A percentile compares a stretch with the other conserved stretches of the same genome.
Evolutionary conservation across 2,797 vertebrate species (phyloP).

Genomic region (Alcedo atthis): DNA sequence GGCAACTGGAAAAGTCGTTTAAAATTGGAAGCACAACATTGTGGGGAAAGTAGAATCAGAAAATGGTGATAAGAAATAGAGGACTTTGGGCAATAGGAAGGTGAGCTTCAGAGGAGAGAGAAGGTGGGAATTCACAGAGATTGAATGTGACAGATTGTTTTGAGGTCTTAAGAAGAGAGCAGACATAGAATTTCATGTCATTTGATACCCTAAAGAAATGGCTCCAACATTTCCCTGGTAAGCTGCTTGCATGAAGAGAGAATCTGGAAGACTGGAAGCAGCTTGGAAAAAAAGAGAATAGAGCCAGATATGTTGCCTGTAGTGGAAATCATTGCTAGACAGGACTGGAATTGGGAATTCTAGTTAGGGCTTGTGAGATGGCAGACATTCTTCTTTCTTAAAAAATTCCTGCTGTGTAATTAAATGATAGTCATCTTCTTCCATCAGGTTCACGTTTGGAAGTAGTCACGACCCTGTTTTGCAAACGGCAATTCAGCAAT

Average conservation of each 20-base stretch:
- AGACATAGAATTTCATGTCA: not conserved
- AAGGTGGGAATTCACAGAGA: not conserved
- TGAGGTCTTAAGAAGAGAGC: not conserved
- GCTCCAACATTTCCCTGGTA: not conserved
- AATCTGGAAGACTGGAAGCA: not conserved
- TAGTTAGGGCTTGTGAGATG: not conserved
- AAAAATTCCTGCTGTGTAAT: not conserved
- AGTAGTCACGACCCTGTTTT: not conserved
- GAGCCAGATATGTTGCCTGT: not conserved
- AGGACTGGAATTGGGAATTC: not conserved
- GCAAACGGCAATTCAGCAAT: not conserved
- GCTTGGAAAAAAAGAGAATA: not conserved
- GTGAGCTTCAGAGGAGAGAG: not conserved
- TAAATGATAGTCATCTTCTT: not conserved
- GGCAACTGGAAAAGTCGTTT: not conserved
- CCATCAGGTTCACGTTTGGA: not conserved
- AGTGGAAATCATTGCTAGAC: not conserved
- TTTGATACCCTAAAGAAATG: not conserved
- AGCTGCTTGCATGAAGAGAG: not conserved
- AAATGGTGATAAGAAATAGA: not conserved
- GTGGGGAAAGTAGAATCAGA: not conserved
- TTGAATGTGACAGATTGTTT: not conserved
- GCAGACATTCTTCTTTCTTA: not conserved
- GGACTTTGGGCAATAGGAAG: not conserved
- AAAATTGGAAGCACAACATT: rapidly evolving